Evolutionary conservation across 2,888 invertebrate species (phyloP), one percentile per base, ranked within the genome.

Genomic region (Sphaerophoria taeniata): DNA sequence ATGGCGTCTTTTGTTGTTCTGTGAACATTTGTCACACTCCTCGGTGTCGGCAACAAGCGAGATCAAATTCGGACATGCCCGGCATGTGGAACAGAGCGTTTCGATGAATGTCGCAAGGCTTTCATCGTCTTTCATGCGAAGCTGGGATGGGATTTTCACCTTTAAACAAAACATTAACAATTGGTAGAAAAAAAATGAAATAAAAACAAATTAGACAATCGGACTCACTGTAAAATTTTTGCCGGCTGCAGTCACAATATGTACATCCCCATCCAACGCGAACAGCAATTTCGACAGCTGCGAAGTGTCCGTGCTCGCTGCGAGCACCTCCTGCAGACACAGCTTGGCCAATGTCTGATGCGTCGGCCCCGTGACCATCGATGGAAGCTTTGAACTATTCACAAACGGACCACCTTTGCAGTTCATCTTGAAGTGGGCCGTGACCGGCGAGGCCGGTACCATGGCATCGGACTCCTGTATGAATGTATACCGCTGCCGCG

Each of bases 331-430:
- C 83, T 92, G 92, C 67, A 92, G 88, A 69, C 92, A 92, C n/a
- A 91, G 88, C 87, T 91, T 92, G 3, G 91, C 92, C 58, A 88
- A 91, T 88, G 88, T 93, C 88, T 89, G 91, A 90, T 88, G 91
- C 69, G 93, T 92, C 4, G 93, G 92, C 6, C 93, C 94, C 65
- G 94, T 93, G 6, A 94, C 91, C 88, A 91, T 92, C 4, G 91
- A 89, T 0, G 93, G 92, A 58, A 94, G 89, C 87, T 92, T 92
- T 4, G 91, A 89, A 87, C 91, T 90, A 87, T 93, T 93, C 39
- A 94, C 91, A 6, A 93, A 91, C n/a, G 93, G 93, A 0, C 94
- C 94, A 0, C 93, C 93, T 53, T 91, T 90, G 88, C 94, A 94
- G 33, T 92, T 91, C 87, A 93, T 93, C 84, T 93, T 92, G 72